These are phyloP conservation scores for Physocephala rufipes DNA, from an alignment of 2,888 invertebrate genomes.

Conservation along the genomic window DNA sequence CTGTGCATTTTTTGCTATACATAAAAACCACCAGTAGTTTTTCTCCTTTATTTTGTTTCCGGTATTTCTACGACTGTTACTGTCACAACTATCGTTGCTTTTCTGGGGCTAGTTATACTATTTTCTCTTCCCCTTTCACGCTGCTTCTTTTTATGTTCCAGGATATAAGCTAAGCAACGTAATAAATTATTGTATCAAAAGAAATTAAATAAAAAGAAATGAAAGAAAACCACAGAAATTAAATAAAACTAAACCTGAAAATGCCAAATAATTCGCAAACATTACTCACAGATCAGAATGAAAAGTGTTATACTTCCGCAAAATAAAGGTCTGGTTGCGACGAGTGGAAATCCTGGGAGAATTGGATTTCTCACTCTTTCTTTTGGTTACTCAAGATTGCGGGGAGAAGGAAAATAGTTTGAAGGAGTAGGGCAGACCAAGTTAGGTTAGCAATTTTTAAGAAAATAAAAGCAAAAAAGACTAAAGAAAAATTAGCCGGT, in stretches of 20 bases:
- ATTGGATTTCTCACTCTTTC: background rate
- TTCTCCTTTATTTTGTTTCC: background rate
- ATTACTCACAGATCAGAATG: conserved; percentile 59
- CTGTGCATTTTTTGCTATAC: background rate
- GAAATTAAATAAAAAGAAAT: conserved; percentile 51
- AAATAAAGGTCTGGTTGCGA: conserved; percentile 27
- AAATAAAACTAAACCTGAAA: conserved; percentile 22
- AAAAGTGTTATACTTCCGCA: conserved; percentile 43
- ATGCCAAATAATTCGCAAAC: conserved; percentile 37
- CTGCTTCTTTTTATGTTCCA: conserved; percentile 19
- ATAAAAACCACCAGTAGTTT: conserved; percentile 23
- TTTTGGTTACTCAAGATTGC: background rate
- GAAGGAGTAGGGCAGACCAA: background rate
- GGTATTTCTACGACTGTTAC: conserved; percentile 5
- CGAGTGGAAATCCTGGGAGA: background rate
- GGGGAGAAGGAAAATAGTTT: background rate
- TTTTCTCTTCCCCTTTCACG: conserved; percentile 4
- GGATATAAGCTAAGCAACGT: conserved; percentile 40
- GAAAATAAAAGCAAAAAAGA: too few relatives aligned
- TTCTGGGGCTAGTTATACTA: background rate
- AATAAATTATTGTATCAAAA: conserved; percentile 59
- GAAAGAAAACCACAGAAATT: conserved; percentile 46
- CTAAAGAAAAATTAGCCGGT: too few relatives aligned
- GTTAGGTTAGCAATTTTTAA: background rate
- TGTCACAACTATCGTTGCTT: conserved; percentile 2